Evolutionary conservation across 64 coral and sea anemone genomes (phyloP).

Genomic region (Astreopora myriophthalma): DNA sequence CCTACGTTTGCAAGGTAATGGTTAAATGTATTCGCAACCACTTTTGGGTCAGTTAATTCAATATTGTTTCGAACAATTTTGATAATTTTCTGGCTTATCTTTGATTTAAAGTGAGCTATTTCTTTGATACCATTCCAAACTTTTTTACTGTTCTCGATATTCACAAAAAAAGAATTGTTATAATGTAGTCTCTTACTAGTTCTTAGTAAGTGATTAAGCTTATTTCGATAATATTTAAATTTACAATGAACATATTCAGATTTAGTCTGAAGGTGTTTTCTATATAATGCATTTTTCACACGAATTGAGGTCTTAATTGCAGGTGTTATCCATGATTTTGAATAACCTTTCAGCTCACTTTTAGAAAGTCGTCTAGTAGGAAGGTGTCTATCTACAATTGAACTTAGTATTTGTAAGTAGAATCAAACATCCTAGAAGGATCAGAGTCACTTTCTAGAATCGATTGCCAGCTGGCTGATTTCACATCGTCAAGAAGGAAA

Average conservation of each 20-base stretch:
- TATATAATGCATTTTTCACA: too few relatives aligned
- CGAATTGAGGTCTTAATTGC: too few relatives aligned
- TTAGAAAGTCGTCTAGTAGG: too few relatives aligned
- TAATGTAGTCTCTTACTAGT: slow-evolving; percentile 1
- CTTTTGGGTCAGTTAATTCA: slow-evolving; percentile 35
- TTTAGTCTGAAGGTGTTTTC: too few relatives aligned
- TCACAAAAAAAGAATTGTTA: slow-evolving; percentile 2
- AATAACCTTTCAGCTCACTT: too few relatives aligned
- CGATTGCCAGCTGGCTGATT: too few relatives aligned
- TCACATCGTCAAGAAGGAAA: not conserved
- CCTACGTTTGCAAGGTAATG: slow-evolving; percentile 43
- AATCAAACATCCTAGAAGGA: too few relatives aligned
- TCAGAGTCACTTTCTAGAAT: too few relatives aligned
- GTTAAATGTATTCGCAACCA: slow-evolving; percentile 38
- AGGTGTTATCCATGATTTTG: not conserved
- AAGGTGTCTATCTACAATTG: too few relatives aligned
- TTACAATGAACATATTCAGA: too few relatives aligned
- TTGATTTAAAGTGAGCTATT: not conserved
- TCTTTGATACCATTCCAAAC: slow-evolving; percentile 20
- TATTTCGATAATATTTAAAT: not conserved
- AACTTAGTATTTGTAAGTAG: not conserved
- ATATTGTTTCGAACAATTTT: not conserved
- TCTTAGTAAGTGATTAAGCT: slow-evolving; percentile 15
- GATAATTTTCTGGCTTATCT: not conserved
- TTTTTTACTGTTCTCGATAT: not conserved